These are phyloP conservation scores for Probaryconus sp. DNA, from an alignment of 1,140 invertebrate genomes.

Conservation along the genomic window DNA sequence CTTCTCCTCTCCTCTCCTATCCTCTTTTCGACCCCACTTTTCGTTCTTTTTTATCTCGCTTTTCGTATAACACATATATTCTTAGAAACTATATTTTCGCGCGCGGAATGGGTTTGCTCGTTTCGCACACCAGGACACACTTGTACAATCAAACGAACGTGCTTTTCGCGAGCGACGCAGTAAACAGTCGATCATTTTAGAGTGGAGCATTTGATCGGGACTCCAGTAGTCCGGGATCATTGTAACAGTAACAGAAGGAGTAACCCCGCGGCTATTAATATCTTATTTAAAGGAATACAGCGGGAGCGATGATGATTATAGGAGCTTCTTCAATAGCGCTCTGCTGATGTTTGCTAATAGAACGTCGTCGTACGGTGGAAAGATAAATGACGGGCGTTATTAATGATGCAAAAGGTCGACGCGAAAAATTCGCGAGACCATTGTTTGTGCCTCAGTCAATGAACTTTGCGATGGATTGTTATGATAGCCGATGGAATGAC, in stretches of 20 bases:
- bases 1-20: neutral
- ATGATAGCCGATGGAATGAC: slow-evolving; percentile 9
- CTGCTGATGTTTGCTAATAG: slow-evolving; percentile 21
- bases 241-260: slow-evolving; percentile 9
- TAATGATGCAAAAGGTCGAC: slow-evolving; percentile 21
- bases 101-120: slow-evolving; percentile 24
- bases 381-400: slow-evolving; percentile 15
- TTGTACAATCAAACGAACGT: slow-evolving; percentile 57
- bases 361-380: neutral
- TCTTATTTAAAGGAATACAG: neutral
- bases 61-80: slow-evolving; percentile 62
- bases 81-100: slow-evolving; percentile 59
- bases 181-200: slow-evolving; percentile 52
- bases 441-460: no score
- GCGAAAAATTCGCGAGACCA: no score
- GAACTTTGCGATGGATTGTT: no score
- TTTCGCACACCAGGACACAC: slow-evolving; percentile 19
- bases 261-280: slow-evolving; percentile 34
- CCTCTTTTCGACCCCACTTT: slow-evolving; percentile 22
- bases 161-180: slow-evolving; percentile 45
- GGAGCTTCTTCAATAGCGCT: slow-evolving; percentile 23
- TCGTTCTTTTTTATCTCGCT: slow-evolving; percentile 46
- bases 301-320: neutral
- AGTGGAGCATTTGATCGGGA: slow-evolving; percentile 22
- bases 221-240: slow-evolving; percentile 54